Percentiles rank a stretch among this genome's conserved stretches.
These are phyloP conservation scores for Lucinisca nassula DNA, from an alignment of 2,888 invertebrate genomes.

Conservation along the genomic window DNA sequence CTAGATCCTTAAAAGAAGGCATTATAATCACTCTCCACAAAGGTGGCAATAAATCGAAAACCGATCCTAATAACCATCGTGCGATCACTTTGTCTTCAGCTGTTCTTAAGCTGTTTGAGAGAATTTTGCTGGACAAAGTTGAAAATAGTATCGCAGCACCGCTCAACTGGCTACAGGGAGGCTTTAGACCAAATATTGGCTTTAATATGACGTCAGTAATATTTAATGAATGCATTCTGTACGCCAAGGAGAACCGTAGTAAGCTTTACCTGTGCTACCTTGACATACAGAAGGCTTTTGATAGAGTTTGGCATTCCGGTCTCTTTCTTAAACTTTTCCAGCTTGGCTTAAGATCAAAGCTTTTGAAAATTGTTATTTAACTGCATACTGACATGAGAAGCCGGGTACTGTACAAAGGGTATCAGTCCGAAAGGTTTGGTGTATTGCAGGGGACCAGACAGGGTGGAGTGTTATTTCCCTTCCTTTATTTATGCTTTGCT, in stretches of 20 bases:
- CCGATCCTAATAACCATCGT: slow-evolving; percentile 2
- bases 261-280: slow-evolving; percentile 10
- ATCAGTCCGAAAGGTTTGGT: too few species aligned
- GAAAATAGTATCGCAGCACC: neutral
- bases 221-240: neutral
- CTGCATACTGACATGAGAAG: too few species aligned
- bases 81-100: slow-evolving; percentile 9
- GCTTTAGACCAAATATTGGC: neutral
- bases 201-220: slow-evolving; percentile 7
- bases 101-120: slow-evolving; percentile 15
- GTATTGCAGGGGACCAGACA: too few species aligned
- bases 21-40: slow-evolving; percentile 3
- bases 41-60: slow-evolving; percentile 6
- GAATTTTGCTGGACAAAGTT: neutral
- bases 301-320: neutral
- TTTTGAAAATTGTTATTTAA: too few species aligned
- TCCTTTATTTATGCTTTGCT: too few species aligned
- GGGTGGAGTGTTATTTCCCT: too few species aligned
- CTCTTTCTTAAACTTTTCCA: too few species aligned
- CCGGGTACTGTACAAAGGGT: too few species aligned
- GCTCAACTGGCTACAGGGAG: neutral
- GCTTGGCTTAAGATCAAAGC: too few species aligned
- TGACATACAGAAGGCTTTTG: slow-evolving; percentile 15
- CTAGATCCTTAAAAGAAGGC: neutral
- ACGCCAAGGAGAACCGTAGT: neutral